These are phyloP conservation scores for Acanthurus lineatus DNA, from an alignment of 2,797 vertebrate species.

Conservation along the genomic window DNA sequence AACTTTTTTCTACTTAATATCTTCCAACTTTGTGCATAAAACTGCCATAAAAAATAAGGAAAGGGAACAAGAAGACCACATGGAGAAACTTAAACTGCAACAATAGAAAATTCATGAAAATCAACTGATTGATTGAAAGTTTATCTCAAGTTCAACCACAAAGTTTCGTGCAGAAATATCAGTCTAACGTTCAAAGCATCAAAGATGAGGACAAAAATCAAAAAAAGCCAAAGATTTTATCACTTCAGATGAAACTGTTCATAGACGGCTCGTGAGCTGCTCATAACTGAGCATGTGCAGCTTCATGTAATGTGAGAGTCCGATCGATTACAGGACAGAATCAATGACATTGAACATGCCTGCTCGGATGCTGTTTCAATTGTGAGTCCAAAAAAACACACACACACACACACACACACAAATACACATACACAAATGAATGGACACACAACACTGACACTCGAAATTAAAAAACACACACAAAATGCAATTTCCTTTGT, in stretches of 20 bases:
- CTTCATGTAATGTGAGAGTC: slow-evolving; percentile 57
- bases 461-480: neutral
- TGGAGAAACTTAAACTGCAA: no score
- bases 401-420: neutral
- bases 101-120: no score
- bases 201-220: neutral
- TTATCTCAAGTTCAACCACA: no score
- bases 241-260: neutral
- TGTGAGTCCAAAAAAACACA: neutral
- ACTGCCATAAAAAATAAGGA: no score
- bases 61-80: no score
- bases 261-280: slow-evolving; percentile 27
- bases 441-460: neutral
- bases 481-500: slow-evolving; percentile 3
- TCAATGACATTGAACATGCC: slow-evolving; percentile 72
- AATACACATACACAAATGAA: neutral
- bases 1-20: no score
- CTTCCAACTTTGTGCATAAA: no score
- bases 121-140: no score
- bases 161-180: neutral
- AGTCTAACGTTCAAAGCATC: neutral
- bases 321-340: slow-evolving; percentile 60
- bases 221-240: neutral
- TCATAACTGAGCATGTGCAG: slow-evolving; percentile 52
- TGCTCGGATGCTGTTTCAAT: slow-evolving; percentile 54